Evolutionary conservation across 2,113 vertebrate species (phyloP).

Genomic region (Cephalophus harveyi): DNA sequence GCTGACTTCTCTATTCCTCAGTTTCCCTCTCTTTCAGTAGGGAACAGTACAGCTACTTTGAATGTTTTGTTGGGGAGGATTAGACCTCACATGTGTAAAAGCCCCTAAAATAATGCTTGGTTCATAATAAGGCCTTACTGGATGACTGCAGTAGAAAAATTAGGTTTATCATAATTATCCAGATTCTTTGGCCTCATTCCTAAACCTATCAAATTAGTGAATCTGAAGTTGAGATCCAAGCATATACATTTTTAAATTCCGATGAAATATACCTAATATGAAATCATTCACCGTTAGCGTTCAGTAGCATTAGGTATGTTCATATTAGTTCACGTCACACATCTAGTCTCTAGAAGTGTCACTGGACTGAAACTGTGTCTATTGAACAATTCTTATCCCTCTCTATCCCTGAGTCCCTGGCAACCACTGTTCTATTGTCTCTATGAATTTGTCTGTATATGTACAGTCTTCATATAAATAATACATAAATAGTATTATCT

Average conservation of each 20-base stretch:
- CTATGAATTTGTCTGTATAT: not conserved
- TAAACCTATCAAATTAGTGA: not conserved
- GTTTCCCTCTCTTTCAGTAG: not conserved
- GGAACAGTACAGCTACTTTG: not conserved
- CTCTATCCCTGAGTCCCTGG: not conserved
- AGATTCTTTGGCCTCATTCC: not conserved
- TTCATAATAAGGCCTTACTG: not conserved
- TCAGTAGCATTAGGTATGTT: not conserved
- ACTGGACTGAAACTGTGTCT: not conserved
- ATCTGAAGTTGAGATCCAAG: not conserved
- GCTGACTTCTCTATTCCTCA: not conserved
- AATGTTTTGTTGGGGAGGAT: not conserved
- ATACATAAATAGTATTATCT: not conserved
- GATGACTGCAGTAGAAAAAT: not conserved
- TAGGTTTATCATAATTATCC: not conserved
- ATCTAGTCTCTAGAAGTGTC: not conserved
- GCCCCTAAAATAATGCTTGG: not conserved
- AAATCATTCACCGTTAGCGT: not conserved
- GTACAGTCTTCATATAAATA: not conserved
- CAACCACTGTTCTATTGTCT: not conserved
- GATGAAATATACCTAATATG: not conserved
- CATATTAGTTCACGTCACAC: not conserved
- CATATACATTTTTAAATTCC: not conserved
- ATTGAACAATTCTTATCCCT: not conserved
- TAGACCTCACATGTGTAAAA: not conserved